phyloP scores from a whole-genome alignment of 2,113 vertebrate species.

The Dascyllus trimaculatus region DNA sequence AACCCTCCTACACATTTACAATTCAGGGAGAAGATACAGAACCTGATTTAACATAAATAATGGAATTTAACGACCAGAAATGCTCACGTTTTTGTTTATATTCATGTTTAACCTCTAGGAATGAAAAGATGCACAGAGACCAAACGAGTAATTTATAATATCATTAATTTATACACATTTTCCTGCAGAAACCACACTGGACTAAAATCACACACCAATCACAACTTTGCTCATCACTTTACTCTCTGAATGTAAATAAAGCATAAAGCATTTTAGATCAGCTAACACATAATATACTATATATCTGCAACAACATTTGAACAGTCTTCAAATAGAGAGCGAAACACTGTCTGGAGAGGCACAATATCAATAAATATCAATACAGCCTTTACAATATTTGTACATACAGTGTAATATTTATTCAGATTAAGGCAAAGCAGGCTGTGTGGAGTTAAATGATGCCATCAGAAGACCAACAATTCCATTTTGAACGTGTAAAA shows the following conservation, averaged over 20 bases:
- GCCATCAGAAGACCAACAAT: conserved; percentile 24
- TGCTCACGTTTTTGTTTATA: not conserved
- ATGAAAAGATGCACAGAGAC: conserved; percentile 44
- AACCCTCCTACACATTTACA: conserved; percentile 10
- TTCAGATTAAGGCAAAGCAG: conserved; percentile 80
- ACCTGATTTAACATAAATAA: not conserved
- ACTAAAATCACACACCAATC: conserved; percentile 59
- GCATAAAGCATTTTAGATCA: conserved; percentile 42
- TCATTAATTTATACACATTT: conserved; percentile 52
- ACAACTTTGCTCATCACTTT: conserved; percentile 47
- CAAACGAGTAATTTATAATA: conserved; percentile 24
- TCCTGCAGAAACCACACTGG: conserved; percentile 43
- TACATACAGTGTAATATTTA: conserved; percentile 62
- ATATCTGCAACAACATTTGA: conserved; percentile 51
- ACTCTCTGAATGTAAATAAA: conserved; percentile 43
- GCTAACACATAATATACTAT: conserved; percentile 43
- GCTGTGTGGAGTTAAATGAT: conserved; percentile 45
- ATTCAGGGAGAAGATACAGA: not conserved
- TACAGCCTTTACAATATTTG: conserved; percentile 65
- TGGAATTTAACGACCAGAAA: conserved; percentile 20
- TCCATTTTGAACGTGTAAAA: conserved; percentile 16
- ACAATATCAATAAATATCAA: conserved; percentile 77
- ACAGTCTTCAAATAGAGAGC: conserved; percentile 63
- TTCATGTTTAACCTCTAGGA: conserved; percentile 18
- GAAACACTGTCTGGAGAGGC: conserved; percentile 72